Conservation (phyloP, 1,140 invertebrate genomes). For the Hypothenemus hampei region DNA sequence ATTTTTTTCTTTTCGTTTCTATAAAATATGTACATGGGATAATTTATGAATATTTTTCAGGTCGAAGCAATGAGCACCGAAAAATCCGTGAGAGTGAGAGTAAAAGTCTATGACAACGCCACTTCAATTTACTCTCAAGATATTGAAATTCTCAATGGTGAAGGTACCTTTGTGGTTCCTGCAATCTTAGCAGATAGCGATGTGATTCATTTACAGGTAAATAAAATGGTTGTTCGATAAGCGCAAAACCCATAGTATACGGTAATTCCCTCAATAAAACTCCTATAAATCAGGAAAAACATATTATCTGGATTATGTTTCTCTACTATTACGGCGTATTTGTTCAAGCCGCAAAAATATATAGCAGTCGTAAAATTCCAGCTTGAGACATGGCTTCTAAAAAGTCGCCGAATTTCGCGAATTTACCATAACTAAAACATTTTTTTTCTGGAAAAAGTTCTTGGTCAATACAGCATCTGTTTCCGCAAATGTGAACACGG, state of each 20-base stretch:
- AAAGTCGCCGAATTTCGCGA: no score
- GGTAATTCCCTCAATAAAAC: not conserved
- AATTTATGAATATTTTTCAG: slow-evolving; percentile 42
- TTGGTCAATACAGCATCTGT: no score
- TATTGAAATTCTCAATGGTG: slow-evolving; percentile 58
- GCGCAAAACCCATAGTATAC: no score
- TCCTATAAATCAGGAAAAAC: not conserved
- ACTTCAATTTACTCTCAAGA: slow-evolving; percentile 64
- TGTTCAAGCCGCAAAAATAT: not conserved
- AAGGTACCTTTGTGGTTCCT: slow-evolving; percentile 59
- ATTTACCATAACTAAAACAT: no score
- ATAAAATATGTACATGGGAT: not conserved
- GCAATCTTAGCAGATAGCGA: slow-evolving; percentile 60
- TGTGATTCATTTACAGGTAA: slow-evolving; percentile 57
- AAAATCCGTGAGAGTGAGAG: slow-evolving; percentile 56
- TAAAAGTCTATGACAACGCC: slow-evolving; percentile 60
- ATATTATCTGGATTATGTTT: not conserved
- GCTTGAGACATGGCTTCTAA: no score
- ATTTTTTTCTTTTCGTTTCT: not conserved
- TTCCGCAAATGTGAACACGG: no score
- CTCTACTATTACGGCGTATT: not conserved
- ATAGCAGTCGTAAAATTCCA: not conserved
- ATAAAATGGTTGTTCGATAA: not conserved
- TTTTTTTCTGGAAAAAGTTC: no score
- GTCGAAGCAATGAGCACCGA: slow-evolving; percentile 63